Evolutionary conservation across 30 jellyfish, hydroid and myxozoan genomes (phyloP), one percentile per base, ranked within the genome.

Genomic region (Chrysaora quinquecirrha): DNA sequence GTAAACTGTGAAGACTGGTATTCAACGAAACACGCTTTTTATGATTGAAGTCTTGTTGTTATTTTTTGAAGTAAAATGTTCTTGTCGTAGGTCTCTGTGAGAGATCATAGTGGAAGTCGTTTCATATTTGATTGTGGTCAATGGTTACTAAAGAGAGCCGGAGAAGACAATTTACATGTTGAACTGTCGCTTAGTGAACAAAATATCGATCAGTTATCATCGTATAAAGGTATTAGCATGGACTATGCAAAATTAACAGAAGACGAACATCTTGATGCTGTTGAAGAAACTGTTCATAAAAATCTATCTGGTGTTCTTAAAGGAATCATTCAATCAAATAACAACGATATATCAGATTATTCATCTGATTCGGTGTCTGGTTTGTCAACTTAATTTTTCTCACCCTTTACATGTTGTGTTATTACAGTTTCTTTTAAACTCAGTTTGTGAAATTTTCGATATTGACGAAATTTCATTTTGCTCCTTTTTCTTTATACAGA

Each of bases 231-330:
- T 19, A 82, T 61, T 25, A 50, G 63, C 68, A 11, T 65, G 80
- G 89, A 75, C 10, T 66, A 74, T 61, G 21, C 72, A 54, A 85
- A 50, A 48, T 48, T 75, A 12, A 54, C 67, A 48, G 89, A 74
- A 10, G 48, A 65, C 64, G 83, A 83, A 29, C 95, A 85, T 52
- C 78, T 75, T n/a, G 61, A 38, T 34, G 85, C 87, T 43, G 78
- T 85, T 43, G 95, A 85, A 30, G 89, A 85, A 46, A 34, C 82
- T 1, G 89, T 85, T 11, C 95, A 85, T 60, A 73, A 75, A 30
- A 85, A 85, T 32, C 89, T 85, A 4, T 31, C 87, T 14, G 43
- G 70, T 27, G 95, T 85, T 0, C 66, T 85, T 20, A 72, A 75
- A 54, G 84, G 87, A 30, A 85, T 85, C 31, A 31, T 85, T 25